phyloP scores from a whole-genome alignment of 2,113 vertebrate genomes.

The Danio rerio region DNA sequence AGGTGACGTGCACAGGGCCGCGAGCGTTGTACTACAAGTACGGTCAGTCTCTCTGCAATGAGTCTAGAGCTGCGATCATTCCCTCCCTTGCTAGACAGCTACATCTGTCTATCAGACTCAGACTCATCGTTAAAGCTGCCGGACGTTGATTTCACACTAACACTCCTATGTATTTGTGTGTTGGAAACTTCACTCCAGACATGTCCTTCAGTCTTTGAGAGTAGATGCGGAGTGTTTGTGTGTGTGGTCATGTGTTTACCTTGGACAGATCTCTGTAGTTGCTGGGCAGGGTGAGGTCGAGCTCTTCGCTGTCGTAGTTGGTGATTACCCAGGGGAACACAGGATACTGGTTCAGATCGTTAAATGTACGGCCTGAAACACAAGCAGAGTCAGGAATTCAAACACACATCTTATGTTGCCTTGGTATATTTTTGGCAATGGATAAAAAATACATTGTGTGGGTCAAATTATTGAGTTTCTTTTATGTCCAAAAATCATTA shows the following conservation, averaged over 20 bases:
- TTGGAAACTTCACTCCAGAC: constrained; percentile 6
- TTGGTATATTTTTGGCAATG: no score
- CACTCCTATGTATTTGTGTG: neutral
- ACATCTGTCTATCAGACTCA: constrained; percentile 17
- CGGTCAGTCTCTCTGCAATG: constrained; percentile 16
- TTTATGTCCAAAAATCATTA: no score
- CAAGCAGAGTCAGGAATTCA: neutral
- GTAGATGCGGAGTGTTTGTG: neutral
- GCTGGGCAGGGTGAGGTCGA: constrained; percentile 97
- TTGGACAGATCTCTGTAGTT: constrained; percentile 99
- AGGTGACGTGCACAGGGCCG: constrained; percentile 6
- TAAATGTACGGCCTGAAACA: constrained; percentile 87
- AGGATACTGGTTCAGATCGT: constrained; percentile 97
- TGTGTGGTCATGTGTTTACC: constrained; percentile 73
- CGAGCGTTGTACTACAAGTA: neutral
- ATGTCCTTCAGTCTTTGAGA: neutral
- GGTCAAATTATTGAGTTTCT: no score
- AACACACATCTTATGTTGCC: neutral
- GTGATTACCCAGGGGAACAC: constrained; percentile 99
- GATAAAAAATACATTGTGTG: no score
- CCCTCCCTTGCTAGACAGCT: neutral
- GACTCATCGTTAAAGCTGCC: constrained; percentile 19
- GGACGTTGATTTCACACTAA: neutral
- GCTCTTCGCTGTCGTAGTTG: constrained; percentile 93
- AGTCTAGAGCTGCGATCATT: neutral